Base-by-base conservation (phyloP, 2,797 vertebrate genomes). In the Gadopsis marmoratus region DNA sequence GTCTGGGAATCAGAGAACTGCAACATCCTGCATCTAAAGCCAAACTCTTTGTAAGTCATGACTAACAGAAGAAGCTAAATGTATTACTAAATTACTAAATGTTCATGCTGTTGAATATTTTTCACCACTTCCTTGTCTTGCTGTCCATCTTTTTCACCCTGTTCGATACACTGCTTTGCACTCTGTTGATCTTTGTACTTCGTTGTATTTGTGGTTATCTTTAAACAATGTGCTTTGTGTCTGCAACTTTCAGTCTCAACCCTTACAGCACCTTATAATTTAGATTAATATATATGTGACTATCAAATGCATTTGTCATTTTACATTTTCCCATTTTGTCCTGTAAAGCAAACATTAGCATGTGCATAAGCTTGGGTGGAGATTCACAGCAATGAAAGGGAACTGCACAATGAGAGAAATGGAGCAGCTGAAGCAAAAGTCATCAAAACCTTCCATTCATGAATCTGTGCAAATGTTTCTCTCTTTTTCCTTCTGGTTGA, bases 261-360 rank as follows among this genome's bases (percentile, higher is more conserved):
- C 48, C 21, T 23, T 16, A 17, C 16, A 71, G 6, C 26, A 3
- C 7, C 26, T 39, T 43, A 13, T 55, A n/a, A 14, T 33, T 41
- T 16, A 14, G 26, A 62, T 29, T 1, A 8, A 31, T 19, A 35
- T 29, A 12, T 26, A 4, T 48, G 23, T 31, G 4, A 58, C 1
- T 21, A 6, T 51, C 23, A 29, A 71, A 61, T 61, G 17, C 33
- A 4, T 16, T 14, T 43, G 59, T 14, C 64, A 5, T 31, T n/a
- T 61, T 61, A 48, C 37, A 47, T 60, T 59, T 17, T 9, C 5
- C 16, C 4, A 7, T 60, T 73, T 66, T 35, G 12, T 19, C 33
- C 12, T 21, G 29, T 7, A 62, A 51, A 45, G 37, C 39, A 65
- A 48, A 76, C 54, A 71, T 66, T 76, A 71, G 66, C 23, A 35